phyloP scores from a whole-genome alignment of 2,888 invertebrate species.

The Eumerus sabulonum region DNA sequence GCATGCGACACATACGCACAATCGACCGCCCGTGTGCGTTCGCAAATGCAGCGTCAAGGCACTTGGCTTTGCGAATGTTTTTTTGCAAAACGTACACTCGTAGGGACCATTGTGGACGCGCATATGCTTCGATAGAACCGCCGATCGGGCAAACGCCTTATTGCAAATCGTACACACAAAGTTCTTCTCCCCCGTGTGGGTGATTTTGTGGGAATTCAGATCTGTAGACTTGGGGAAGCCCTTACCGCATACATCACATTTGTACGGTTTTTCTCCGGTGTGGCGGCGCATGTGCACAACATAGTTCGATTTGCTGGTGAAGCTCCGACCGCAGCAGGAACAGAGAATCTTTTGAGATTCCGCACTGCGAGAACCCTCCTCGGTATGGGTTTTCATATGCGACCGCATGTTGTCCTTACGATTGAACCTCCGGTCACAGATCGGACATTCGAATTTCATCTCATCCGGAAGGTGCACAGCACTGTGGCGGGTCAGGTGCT shows the following conservation, averaged over 20 bases:
- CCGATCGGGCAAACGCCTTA: conserved; percentile 63
- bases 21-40: conserved; percentile 32
- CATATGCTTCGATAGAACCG: conserved; percentile 68
- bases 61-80: conserved; percentile 62
- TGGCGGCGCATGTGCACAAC: conserved; percentile 70
- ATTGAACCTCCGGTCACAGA: conserved; percentile 67
- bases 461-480: conserved; percentile 69
- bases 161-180: conserved; percentile 65
- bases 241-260: conserved; percentile 68
- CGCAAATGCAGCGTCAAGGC: conserved; percentile 64
- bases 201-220: conserved; percentile 68
- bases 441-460: conserved; percentile 68
- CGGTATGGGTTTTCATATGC: conserved; percentile 69
- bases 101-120: conserved; percentile 62
- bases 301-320: conserved; percentile 69
- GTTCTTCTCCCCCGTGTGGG: conserved; percentile 67
- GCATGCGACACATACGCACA: conserved; percentile 42
- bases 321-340: conserved; percentile 70
- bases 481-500: conserved; percentile 67
- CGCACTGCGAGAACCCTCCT: conserved; percentile 62
- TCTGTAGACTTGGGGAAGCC: conserved; percentile 69
- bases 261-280: conserved; percentile 69
- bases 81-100: conserved; percentile 56
- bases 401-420: conserved; percentile 69
- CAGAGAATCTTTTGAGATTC: conserved; percentile 64